phyloP scores from a whole-genome alignment of 2,888 invertebrate species.

The Acanthosoma haemorrhoidale region DNA sequence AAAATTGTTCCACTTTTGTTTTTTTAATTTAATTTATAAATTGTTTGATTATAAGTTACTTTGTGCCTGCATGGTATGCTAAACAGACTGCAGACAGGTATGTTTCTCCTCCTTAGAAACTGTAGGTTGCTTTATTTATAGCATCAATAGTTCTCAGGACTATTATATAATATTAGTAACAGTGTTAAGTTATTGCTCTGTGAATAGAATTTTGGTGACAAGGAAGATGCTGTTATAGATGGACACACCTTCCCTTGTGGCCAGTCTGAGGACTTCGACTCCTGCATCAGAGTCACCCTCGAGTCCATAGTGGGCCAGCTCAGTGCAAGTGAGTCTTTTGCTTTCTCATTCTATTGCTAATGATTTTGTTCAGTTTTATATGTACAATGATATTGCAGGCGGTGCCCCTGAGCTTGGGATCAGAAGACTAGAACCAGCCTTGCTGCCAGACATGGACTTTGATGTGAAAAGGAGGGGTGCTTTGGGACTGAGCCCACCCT shows the following conservation, averaged over 20 bases:
- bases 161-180: no score
- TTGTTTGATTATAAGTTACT: no score
- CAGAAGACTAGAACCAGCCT: constrained; percentile 45
- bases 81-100: no score
- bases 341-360: no score
- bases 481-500: background rate
- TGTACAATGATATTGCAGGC: constrained; percentile 33
- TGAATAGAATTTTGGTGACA: no score
- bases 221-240: background rate
- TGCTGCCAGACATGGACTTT: constrained; percentile 41
- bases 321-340: constrained; percentile 45
- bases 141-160: no score
- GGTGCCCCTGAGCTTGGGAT: constrained; percentile 54
- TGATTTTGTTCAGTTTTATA: background rate
- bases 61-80: no score
- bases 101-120: no score
- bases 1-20: no score
- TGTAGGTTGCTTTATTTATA: no score
- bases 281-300: constrained; percentile 55
- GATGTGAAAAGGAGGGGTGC: constrained; percentile 25
- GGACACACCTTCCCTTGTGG: background rate
- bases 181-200: no score
- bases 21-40: no score
- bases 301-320: constrained; percentile 50
- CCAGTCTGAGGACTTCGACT: constrained; percentile 48